Evolutionary conservation across 2,113 vertebrate genomes (phyloP).

Genomic region (Vanacampus margaritifer): DNA sequence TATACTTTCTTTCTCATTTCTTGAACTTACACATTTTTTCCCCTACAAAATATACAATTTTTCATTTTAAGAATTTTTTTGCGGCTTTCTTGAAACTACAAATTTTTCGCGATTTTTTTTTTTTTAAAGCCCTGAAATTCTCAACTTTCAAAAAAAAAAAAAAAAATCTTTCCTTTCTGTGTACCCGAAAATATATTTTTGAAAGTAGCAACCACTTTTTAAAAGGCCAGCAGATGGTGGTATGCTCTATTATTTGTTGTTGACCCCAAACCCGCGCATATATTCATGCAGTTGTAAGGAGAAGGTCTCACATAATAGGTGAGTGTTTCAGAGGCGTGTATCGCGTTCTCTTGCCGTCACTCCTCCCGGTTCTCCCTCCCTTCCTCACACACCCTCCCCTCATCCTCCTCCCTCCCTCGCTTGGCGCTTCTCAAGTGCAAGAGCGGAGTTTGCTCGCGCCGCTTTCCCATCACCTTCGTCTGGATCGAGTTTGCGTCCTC

Average conservation of each 20-base stretch:
- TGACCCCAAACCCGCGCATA: no score
- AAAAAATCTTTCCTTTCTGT: not conserved
- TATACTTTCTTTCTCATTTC: no score
- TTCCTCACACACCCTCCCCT: slow-evolving; percentile 53
- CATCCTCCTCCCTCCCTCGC: slow-evolving; percentile 53
- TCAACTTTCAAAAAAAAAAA: not conserved
- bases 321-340: not conserved
- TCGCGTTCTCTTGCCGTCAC: not conserved
- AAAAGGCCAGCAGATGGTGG: not conserved
- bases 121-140: no score
- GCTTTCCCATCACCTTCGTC: not conserved
- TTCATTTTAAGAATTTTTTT: no score
- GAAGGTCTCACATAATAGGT: not conserved
- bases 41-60: no score
- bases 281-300: not conserved
- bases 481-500: not conserved
- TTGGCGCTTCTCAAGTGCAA: slow-evolving; percentile 37
- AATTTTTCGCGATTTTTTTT: no score
- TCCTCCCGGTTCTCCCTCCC: slow-evolving; percentile 28
- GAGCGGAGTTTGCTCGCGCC: slow-evolving; percentile 35
- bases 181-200: no score
- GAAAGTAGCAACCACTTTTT: not conserved
- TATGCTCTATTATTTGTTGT: not conserved
- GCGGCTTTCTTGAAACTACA: no score
- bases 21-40: no score